Evolutionary conservation across 2,797 vertebrate species (phyloP).

Genomic region (Sarcophilus harrisii): DNA sequence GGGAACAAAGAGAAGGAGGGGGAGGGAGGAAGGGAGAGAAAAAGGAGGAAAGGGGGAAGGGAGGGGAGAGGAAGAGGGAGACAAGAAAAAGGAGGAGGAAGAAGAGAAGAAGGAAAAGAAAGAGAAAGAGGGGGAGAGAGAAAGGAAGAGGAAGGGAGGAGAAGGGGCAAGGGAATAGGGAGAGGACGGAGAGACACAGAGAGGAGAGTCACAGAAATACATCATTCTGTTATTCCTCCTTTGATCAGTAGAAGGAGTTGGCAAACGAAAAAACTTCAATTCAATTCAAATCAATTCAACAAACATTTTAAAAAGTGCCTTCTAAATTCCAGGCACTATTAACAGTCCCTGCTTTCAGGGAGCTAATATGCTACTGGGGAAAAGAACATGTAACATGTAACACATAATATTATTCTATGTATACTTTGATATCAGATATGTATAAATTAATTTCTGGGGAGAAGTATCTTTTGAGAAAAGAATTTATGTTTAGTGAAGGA

Average conservation of each 20-base stretch:
- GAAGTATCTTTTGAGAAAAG: neutral
- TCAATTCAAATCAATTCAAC: neutral
- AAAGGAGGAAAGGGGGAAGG: neutral
- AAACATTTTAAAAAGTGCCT: neutral
- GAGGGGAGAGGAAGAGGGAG: neutral
- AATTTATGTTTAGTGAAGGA: neutral
- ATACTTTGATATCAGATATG: neutral
- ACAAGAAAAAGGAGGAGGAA: no score
- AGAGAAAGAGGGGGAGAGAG: no score
- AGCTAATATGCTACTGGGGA: neutral
- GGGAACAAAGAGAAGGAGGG: no score
- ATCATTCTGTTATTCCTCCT: neutral
- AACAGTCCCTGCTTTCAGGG: neutral
- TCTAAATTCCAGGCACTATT: neutral
- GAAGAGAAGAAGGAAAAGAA: no score
- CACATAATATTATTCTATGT: neutral
- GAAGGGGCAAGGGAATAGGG: neutral
- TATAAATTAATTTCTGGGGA: neutral
- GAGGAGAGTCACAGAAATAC: neutral
- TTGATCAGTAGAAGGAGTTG: neutral
- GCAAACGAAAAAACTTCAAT: neutral
- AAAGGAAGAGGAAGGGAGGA: neutral
- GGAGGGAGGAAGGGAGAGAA: no score
- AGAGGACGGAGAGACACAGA: neutral
- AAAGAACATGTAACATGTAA: neutral